Evolutionary conservation across 2,113 vertebrate genomes (phyloP).

Genomic region (Halichoeres trimaculatus): DNA sequence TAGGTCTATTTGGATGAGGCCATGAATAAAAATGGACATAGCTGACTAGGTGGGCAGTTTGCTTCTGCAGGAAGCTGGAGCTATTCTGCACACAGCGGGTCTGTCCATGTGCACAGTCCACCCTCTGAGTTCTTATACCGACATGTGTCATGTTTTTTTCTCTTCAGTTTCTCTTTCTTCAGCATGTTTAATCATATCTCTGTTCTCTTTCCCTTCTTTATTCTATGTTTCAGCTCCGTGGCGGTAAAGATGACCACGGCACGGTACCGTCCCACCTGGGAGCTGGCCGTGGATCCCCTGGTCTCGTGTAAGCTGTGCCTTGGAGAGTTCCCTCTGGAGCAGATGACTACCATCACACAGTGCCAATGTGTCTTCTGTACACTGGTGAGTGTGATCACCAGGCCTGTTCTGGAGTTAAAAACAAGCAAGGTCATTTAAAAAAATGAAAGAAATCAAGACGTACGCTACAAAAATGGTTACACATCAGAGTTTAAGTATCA

Average conservation of each 20-base stretch:
- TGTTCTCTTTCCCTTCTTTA: not conserved
- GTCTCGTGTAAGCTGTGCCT: conserved; percentile 98
- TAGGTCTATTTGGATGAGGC: conserved; percentile 20
- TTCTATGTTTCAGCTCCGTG: conserved; percentile 79
- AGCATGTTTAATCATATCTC: not conserved
- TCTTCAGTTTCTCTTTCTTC: not conserved
- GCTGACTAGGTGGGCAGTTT: conserved; percentile 18
- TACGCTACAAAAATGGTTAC: not conserved
- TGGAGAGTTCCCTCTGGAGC: conserved; percentile 96
- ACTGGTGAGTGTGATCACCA: conserved; percentile 85
- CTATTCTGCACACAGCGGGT: conserved; percentile 22
- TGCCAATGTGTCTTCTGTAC: conserved; percentile 99
- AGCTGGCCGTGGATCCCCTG: conserved; percentile 95
- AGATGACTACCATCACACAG: conserved; percentile 98
- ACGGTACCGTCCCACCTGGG: conserved; percentile 95
- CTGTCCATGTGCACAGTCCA: not conserved
- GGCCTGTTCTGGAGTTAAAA: too few species aligned
- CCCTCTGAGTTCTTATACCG: not conserved
- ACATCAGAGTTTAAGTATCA: not conserved
- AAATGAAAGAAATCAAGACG: too few species aligned
- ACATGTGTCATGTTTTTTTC: not conserved
- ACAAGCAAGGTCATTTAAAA: too few species aligned
- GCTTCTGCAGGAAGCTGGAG: conserved; percentile 37
- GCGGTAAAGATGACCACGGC: conserved; percentile 92
- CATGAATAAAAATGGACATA: conserved; percentile 35